Evolutionary conservation across 2,113 vertebrate genomes (phyloP).

Genomic region (Panthera tigris): DNA sequence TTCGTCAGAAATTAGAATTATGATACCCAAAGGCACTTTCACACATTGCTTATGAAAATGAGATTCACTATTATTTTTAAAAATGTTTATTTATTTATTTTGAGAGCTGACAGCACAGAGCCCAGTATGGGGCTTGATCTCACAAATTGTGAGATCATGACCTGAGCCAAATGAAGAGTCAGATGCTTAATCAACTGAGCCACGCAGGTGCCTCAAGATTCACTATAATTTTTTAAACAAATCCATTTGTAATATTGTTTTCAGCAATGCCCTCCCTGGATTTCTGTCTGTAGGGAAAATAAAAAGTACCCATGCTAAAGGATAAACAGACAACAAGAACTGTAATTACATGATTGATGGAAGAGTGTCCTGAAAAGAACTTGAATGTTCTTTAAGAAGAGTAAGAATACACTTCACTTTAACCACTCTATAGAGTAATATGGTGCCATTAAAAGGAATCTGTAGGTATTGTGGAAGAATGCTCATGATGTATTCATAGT

Average conservation of each 20-base stretch:
- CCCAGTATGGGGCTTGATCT: no score
- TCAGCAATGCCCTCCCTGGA: background rate
- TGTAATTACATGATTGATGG: background rate
- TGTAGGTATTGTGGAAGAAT: background rate
- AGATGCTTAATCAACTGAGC: no score
- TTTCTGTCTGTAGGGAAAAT: background rate
- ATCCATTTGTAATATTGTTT: background rate
- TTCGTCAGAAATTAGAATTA: background rate
- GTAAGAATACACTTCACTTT: background rate
- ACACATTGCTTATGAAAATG: background rate
- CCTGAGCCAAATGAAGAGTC: no score
- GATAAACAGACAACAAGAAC: background rate
- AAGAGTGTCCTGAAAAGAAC: background rate
- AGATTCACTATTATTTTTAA: background rate
- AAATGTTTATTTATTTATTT: no score
- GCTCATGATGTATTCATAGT: background rate
- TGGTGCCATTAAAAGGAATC: background rate
- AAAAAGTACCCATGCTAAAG: background rate
- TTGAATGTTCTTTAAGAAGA: background rate
- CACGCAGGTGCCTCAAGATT: no score
- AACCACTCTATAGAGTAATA: background rate
- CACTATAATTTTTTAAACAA: background rate
- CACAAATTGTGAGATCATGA: no score
- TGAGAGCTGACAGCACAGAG: no score
- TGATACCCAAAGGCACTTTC: background rate